Base-by-base conservation (phyloP, 2,888 invertebrate species). In the Papilio elwesi region DNA sequence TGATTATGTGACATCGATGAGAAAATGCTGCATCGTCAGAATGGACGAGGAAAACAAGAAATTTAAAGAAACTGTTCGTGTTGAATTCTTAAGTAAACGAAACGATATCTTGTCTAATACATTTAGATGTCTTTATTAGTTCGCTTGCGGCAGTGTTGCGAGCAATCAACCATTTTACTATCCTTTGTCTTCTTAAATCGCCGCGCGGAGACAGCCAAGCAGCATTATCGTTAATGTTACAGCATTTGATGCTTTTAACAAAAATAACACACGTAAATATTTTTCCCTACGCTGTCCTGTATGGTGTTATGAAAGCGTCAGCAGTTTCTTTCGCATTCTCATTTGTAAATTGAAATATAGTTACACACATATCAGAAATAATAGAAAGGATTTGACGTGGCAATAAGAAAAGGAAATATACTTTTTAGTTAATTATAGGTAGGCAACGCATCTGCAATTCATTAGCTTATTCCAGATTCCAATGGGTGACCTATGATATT, bases 171-270 rank as follows among this genome's bases (percentile, higher is more conserved):
- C 87, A 82, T 90, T 93, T 92, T 92, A 93, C 92, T 90, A 90
- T 87, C 88, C 93, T 93, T 93, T 93, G 93, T 93, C 91, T 92
- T 90, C 89, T 90, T 90, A 91, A 92, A 91, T 92, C 87, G 88
- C 82, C 80, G 86, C 83, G 78, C 83, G 78, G 84, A 90, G 83
- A 90, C 89, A 89, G 88, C 90, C 79, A 64, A 64, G 57, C 4
- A 43, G 51, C 2, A 74, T 43, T 85, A 78, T 15, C 70, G 74
- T 80, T 83, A 73, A 70, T 48, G 77, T 48, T 12, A 1, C 0
- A 11, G 8, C 0, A 73, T 74, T 85, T 0, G 76, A 78, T 68
- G 65, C 75, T n/a, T 10, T 26, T 43, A 15, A 68, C 36, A 47
- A 72, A 65, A 49, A 52, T 12, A 51, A 62, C 52, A 63, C 2